Percentiles rank a stretch among this genome's conserved stretches.
These are phyloP conservation scores for Aspiorhynchus laticeps DNA, from an alignment of 2,113 vertebrate genomes.

Conservation along the genomic window DNA sequence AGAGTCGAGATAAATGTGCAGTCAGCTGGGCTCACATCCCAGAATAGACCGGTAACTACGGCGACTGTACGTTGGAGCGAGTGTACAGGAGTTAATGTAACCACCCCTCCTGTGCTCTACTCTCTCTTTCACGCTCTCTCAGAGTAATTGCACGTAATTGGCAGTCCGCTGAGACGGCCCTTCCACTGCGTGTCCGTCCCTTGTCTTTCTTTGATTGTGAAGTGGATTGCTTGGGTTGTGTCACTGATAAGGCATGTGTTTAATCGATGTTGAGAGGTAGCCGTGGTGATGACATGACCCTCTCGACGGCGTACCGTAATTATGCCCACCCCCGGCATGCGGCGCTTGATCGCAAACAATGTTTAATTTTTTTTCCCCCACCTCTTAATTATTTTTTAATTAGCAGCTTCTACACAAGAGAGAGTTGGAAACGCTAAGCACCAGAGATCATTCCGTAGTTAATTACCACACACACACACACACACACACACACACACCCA, in stretches of 20 bases:
- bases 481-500: conserved; percentile 9
- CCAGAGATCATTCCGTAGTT: conserved; percentile 35
- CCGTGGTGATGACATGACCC: conserved; percentile 56
- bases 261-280: conserved; percentile 62
- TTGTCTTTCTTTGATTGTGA: conserved; percentile 47
- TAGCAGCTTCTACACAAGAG: conserved; percentile 43
- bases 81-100: conserved; percentile 54
- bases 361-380: conserved; percentile 39
- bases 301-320: conserved; percentile 52
- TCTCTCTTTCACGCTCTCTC: conserved; percentile 30
- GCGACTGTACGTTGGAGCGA: conserved; percentile 54
- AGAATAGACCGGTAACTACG: conserved; percentile 60
- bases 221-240: conserved; percentile 22
- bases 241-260: conserved; percentile 50
- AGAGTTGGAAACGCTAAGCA: conserved; percentile 32
- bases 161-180: conserved; percentile 50
- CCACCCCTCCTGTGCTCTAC: conserved; percentile 16
- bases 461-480: conserved; percentile 31
- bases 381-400: conserved; percentile 55
- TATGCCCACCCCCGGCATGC: conserved; percentile 46
- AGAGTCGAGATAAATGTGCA: conserved; percentile 57
- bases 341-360: conserved; percentile 51
- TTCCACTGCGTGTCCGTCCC: conserved; percentile 32
- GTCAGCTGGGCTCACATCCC: conserved; percentile 60
- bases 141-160: conserved; percentile 57